These are phyloP conservation scores for Hydrocynus forskahlii DNA, from an alignment of 2,797 vertebrate species.

Conservation along the genomic window DNA sequence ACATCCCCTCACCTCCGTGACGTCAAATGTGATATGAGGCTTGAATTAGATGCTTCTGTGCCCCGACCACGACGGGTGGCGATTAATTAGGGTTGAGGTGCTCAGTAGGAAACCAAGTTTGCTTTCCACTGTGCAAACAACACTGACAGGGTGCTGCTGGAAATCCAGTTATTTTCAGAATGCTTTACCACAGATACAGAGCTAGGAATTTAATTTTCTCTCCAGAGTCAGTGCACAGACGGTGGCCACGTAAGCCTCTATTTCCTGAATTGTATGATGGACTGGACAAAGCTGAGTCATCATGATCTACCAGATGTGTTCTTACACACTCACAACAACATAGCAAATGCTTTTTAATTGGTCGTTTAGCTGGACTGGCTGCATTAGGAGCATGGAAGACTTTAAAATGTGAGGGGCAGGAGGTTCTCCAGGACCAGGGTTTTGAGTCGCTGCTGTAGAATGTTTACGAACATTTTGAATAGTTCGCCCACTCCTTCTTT, in stretches of 20 bases:
- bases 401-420: no score
- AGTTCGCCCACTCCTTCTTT: background rate
- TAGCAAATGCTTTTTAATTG: no score
- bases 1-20: background rate
- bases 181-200: background rate
- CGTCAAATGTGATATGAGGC: background rate
- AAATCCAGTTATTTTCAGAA: constrained; percentile 14
- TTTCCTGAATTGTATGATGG: background rate
- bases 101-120: background rate
- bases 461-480: no score
- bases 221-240: background rate
- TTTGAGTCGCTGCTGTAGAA: background rate
- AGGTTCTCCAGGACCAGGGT: no score
- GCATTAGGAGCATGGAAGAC: no score
- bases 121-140: constrained; percentile 21
- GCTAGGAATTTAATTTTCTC: constrained; percentile 4
- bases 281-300: background rate
- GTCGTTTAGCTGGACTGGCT: no score
- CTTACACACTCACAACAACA: no score
- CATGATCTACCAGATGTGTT: background rate
- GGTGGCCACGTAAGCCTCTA: background rate
- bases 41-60: background rate
- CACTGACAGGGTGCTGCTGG: background rate
- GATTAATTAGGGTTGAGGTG: background rate
- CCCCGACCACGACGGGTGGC: background rate